Conservation (phyloP, 2,797 vertebrate species). For the Heliangelus exortis region DNA sequence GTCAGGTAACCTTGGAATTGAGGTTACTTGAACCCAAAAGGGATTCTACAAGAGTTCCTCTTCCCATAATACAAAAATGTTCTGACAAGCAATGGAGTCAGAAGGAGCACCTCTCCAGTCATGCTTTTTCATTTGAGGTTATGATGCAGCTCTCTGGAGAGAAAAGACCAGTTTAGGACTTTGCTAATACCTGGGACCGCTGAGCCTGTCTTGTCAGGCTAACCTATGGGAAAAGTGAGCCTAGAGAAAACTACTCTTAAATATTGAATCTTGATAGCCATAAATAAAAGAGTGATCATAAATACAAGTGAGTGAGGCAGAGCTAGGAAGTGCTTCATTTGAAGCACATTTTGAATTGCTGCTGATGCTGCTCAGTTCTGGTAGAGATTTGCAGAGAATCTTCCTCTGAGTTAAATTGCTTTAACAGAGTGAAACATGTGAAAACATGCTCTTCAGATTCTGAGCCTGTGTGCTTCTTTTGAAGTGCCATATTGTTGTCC, state of each 20-base stretch:
- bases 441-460: constrained; percentile 2
- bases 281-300: not conserved
- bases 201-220: not conserved
- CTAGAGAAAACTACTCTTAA: not conserved
- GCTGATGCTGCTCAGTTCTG: not conserved
- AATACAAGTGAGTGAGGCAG: not conserved
- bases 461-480: not conserved
- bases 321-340: not conserved
- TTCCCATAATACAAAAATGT: not conserved
- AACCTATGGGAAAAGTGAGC: not conserved
- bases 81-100: not conserved
- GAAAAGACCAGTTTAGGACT: not conserved
- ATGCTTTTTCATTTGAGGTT: not conserved
- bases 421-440: not conserved
- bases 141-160: not conserved
- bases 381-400: not conserved
- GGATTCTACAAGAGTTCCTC: not conserved
- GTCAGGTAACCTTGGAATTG: not conserved
- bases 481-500: not conserved
- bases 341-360: not conserved
- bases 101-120: not conserved
- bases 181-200: not conserved
- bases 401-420: constrained; percentile 33
- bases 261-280: not conserved
- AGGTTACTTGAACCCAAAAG: not conserved